Evolutionary conservation across 2,888 invertebrate species (phyloP).

Genomic region (Philereme vetulata): DNA sequence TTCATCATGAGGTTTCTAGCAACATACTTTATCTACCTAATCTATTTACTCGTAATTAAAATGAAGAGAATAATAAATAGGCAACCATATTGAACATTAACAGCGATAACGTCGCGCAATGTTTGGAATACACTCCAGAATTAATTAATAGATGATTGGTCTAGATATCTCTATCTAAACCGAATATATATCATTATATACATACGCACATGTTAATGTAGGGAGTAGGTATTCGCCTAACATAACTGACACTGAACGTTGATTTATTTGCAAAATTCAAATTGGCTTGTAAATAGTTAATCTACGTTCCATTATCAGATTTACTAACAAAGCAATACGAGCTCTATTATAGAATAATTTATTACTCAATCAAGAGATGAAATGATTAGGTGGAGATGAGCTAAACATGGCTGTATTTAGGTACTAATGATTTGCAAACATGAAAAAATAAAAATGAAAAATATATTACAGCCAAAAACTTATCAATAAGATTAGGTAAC

Average conservation of each 20-base stretch:
- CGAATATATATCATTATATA: conserved; percentile 4
- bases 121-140: conserved; percentile 28
- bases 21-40: too few species aligned
- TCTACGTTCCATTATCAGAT: conserved; percentile 34
- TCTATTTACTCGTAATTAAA: too few species aligned
- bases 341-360: conserved; percentile 32
- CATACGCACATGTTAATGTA: background rate
- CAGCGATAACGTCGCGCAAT: too few species aligned
- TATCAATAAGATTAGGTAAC: too few species aligned
- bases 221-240: background rate
- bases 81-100: too few species aligned
- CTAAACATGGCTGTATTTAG: conserved; percentile 6
- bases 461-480: too few species aligned
- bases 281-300: conserved; percentile 37
- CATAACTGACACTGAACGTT: conserved; percentile 12
- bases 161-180: conserved; percentile 46
- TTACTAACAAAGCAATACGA: conserved; percentile 30
- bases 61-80: too few species aligned
- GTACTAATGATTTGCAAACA: conserved; percentile 9
- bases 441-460: too few species aligned
- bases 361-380: conserved; percentile 31
- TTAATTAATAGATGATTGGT: conserved; percentile 66
- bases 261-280: conserved; percentile 35
- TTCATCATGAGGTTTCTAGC: too few species aligned
- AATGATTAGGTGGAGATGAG: conserved; percentile 22